Evolutionary conservation across 2,113 vertebrate genomes (phyloP).

Genomic region (Podarcis cretensis): DNA sequence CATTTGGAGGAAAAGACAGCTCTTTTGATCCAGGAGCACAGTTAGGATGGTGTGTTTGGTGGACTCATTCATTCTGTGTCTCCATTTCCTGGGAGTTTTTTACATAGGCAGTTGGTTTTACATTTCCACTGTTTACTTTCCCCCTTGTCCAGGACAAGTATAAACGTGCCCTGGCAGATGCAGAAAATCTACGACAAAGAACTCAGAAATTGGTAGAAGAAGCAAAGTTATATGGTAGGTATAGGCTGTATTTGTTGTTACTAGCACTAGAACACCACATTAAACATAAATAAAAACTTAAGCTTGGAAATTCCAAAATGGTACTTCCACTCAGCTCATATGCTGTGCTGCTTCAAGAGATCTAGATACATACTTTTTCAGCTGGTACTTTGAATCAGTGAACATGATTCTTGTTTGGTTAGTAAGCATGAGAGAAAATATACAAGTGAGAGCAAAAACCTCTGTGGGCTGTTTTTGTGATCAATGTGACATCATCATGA

Average conservation of each 20-base stretch:
- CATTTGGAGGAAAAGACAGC: not conserved
- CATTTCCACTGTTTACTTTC: not conserved
- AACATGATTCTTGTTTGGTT: not conserved
- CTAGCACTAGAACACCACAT: fast-evolving
- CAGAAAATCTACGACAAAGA: conserved; percentile 91
- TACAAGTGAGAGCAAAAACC: too few species aligned
- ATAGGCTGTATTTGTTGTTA: not conserved
- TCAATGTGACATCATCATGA: too few species aligned
- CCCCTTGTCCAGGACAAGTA: conserved; percentile 88
- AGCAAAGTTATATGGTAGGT: conserved; percentile 91
- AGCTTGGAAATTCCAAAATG: not conserved
- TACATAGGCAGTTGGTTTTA: not conserved
- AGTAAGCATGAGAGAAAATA: not conserved
- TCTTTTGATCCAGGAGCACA: not conserved
- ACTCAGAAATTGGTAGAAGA: conserved; percentile 94
- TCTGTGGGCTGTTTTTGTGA: too few species aligned
- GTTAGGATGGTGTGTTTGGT: not conserved
- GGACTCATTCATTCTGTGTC: not conserved
- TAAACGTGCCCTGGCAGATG: conserved; percentile 93
- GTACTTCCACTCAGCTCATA: not conserved
- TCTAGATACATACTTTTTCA: not conserved
- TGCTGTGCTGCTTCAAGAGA: not conserved
- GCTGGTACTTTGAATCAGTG: not conserved
- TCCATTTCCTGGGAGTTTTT: not conserved
- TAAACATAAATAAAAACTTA: not conserved